phyloP scores from a whole-genome alignment of 2,113 vertebrate species.

The Pandion haliaetus region DNA sequence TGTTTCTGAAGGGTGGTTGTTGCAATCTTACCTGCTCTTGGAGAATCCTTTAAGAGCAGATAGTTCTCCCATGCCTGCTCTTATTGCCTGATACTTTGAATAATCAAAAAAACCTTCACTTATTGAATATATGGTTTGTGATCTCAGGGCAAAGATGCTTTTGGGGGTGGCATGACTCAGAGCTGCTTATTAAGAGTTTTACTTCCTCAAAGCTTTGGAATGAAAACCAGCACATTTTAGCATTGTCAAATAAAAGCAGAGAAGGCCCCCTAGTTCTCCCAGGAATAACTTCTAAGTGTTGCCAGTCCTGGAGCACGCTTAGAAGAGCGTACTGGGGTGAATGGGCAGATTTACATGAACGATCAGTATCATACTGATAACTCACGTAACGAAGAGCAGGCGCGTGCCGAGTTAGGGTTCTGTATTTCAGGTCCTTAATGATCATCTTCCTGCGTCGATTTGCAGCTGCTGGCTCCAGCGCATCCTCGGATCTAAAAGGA shows the following conservation, averaged over 20 bases:
- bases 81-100: neutral
- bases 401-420: neutral
- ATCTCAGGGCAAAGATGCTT: neutral
- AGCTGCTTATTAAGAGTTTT: neutral
- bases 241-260: neutral
- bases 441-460: rapidly evolving
- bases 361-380: rapidly evolving
- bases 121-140: neutral
- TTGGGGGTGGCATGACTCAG: neutral
- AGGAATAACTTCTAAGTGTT: too few relatives aligned
- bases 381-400: rapidly evolving
- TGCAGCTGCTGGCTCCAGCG: neutral
- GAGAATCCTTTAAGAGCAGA: neutral
- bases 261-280: neutral
- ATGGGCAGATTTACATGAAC: neutral
- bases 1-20: neutral
- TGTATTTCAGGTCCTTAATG: neutral
- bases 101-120: too few relatives aligned
- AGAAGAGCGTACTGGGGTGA: neutral
- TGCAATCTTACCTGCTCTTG: neutral
- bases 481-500: neutral
- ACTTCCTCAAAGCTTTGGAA: neutral
- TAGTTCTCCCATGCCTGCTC: neutral
- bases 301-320: neutral
- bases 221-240: neutral